Percentiles rank a stretch among this genome's conserved stretches.
Evolutionary conservation across 2,113 vertebrate genomes (phyloP).

Genomic region (Piprites chloris): DNA sequence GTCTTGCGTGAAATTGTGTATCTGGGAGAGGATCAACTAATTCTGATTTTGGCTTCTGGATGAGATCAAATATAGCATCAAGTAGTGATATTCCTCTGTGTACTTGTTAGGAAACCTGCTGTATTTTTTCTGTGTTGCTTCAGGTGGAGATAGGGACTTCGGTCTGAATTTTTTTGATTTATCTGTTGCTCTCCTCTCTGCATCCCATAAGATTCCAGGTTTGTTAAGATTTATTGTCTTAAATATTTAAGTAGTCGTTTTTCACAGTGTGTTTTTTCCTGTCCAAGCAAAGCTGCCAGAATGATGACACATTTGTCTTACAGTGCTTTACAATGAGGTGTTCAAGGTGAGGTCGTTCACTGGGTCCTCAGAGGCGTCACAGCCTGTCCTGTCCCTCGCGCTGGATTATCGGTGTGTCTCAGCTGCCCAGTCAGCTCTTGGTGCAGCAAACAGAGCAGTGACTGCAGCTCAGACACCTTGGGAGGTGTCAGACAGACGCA

Average conservation of each 20-base stretch:
- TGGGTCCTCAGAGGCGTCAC: background rate
- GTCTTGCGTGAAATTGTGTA: background rate
- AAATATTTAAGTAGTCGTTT: background rate
- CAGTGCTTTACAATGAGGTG: background rate
- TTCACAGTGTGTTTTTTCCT: background rate
- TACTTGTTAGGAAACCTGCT: background rate
- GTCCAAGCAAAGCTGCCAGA: background rate
- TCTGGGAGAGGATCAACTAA: background rate
- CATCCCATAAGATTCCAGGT: background rate
- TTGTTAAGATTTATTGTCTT: background rate
- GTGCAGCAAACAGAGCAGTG: background rate
- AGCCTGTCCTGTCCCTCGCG: background rate
- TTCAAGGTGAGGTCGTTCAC: background rate
- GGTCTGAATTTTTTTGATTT: background rate
- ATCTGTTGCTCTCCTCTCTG: background rate
- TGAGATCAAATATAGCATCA: background rate
- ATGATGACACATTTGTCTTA: background rate
- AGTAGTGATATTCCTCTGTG: background rate
- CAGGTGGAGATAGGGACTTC: background rate
- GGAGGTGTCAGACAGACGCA: background rate
- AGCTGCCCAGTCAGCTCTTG: background rate
- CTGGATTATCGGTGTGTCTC: background rate
- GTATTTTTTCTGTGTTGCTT: background rate
- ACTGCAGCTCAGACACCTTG: background rate
- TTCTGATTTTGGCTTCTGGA: background rate